Conservation (phyloP, 2,888 invertebrate species). For the Brachycybe producta region DNA sequence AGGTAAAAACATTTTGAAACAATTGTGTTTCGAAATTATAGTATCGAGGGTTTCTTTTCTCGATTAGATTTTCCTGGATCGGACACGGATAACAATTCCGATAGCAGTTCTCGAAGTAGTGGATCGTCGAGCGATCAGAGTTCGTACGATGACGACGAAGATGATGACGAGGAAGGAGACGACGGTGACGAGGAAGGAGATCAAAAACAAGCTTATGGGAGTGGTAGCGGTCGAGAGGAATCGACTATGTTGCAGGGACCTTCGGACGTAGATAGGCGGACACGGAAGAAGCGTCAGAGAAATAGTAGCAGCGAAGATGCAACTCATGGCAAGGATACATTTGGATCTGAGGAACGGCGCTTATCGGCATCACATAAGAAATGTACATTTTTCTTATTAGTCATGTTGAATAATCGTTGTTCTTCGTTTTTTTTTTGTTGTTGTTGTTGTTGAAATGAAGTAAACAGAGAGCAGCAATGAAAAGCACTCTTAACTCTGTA, state of each 20-base stretch:
- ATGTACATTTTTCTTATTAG: too few species aligned
- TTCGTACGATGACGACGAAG: slow-evolving; percentile 35
- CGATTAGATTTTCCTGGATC: slow-evolving; percentile 9
- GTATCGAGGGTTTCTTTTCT: neutral
- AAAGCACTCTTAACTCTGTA: too few species aligned
- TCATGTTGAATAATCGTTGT: too few species aligned
- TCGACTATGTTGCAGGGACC: neutral
- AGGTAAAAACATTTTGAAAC: slow-evolving; percentile 23
- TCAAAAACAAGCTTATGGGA: neutral
- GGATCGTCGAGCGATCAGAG: slow-evolving; percentile 33
- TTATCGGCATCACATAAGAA: too few species aligned
- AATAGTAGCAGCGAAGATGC: slow-evolving; percentile 4
- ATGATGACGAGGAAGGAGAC: slow-evolving; percentile 26
- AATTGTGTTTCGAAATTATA: neutral
- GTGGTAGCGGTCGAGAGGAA: neutral
- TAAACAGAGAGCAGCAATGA: too few species aligned
- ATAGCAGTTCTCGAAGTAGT: slow-evolving; percentile 3
- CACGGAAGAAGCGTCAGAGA: neutral
- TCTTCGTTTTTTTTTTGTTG: too few species aligned
- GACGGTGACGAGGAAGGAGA: slow-evolving; percentile 13
- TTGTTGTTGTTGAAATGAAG: too few species aligned
- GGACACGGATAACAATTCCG: slow-evolving; percentile 11
- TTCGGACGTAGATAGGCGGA: neutral
- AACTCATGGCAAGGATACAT: neutral
- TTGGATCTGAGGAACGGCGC: too few species aligned